These are phyloP conservation scores for Capreolus pygargus DNA, from an alignment of 2,113 vertebrate genomes.

Conservation along the genomic window DNA sequence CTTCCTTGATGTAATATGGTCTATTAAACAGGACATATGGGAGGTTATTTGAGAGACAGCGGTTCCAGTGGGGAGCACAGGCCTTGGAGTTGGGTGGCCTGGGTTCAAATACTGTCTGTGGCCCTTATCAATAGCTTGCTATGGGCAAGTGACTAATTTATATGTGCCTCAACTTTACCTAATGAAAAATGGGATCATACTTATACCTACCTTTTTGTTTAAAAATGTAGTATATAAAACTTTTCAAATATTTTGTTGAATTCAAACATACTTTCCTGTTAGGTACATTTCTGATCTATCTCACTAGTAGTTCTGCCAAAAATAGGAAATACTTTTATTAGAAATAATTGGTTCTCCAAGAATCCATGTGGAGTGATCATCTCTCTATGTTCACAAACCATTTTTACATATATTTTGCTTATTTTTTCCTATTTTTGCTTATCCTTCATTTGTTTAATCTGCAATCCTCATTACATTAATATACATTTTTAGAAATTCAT, in stretches of 20 bases:
- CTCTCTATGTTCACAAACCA: neutral
- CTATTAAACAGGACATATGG: fast-evolving
- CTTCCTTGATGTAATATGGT: neutral
- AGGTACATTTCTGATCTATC: neutral
- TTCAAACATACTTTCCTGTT: neutral
- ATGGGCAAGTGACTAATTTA: fast-evolving
- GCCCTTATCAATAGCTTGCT: neutral
- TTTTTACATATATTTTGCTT: neutral
- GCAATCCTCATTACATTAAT: neutral
- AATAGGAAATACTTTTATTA: neutral
- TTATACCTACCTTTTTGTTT: neutral
- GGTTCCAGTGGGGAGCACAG: fast-evolving
- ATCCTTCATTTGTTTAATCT: neutral
- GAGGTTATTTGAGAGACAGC: neutral
- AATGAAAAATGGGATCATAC: neutral
- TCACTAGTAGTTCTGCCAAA: neutral
- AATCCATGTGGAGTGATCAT: neutral
- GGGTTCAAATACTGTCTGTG: neutral
- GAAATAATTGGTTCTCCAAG: neutral
- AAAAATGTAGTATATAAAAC: neutral
- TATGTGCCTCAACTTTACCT: neutral
- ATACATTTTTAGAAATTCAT: neutral
- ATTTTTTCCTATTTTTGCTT: neutral
- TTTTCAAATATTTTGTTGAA: neutral
- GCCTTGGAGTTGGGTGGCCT: neutral